phyloP scores from a whole-genome alignment of 2,888 invertebrate genomes.

The Drosophila aldrichi region DNA sequence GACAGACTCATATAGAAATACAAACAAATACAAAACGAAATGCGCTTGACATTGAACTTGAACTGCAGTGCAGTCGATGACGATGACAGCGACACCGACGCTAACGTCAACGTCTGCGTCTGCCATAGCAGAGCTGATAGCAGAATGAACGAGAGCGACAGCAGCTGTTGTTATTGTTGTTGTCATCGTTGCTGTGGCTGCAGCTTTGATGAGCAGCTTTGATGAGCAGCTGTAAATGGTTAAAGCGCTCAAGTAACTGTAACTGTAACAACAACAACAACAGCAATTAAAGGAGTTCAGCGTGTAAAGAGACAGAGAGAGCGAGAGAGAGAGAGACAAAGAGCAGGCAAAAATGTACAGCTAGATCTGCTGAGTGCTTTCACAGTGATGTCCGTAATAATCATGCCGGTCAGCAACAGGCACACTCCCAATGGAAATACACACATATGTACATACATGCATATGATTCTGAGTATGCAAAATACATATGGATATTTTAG shows the following conservation, averaged over 20 bases:
- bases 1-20: constrained; percentile 8
- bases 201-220: constrained; percentile 11
- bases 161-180: constrained; percentile 29
- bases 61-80: constrained; percentile 76
- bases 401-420: background rate
- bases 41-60: constrained; percentile 84
- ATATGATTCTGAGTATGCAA: background rate
- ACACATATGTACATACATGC: background rate
- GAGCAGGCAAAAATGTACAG: constrained; percentile 5
- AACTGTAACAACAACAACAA: constrained; percentile 16
- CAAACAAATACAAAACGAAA: constrained; percentile 54
- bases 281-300: constrained; percentile 6
- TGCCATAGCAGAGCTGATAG: constrained; percentile 43
- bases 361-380: background rate
- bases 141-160: constrained; percentile 43
- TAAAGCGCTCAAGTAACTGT: background rate
- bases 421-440: background rate
- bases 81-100: constrained; percentile 24
- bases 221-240: constrained; percentile 29
- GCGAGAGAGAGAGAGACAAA: background rate
- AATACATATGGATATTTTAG: constrained; percentile 7
- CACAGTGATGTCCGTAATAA: constrained; percentile 6
- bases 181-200: background rate
- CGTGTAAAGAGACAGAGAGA: background rate
- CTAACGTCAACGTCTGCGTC: constrained; percentile 10